Percentiles rank a stretch among this genome's conserved stretches.
phyloP scores from a whole-genome alignment of 2,888 invertebrate species.

The Lycia hirtaria region DNA sequence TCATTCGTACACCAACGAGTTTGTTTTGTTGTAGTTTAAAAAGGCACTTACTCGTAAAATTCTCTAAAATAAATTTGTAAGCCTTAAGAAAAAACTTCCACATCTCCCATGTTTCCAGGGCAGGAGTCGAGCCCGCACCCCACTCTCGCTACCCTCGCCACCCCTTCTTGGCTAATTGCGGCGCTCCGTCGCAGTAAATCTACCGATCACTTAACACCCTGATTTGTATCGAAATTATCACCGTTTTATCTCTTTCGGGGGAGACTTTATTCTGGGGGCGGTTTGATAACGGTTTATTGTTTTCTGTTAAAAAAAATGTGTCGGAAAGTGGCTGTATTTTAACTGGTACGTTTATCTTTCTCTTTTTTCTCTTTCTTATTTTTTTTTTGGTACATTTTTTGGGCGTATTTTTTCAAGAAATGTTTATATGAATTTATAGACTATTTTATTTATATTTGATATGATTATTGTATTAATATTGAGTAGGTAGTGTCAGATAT shows the following conservation, averaged over 20 bases:
- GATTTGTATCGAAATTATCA: constrained; percentile 45
- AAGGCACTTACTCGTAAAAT: too few relatives aligned
- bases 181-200: constrained; percentile 66
- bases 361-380: too few relatives aligned
- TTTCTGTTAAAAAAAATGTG: constrained; percentile 14
- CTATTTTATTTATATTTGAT: too few relatives aligned
- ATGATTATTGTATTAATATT: too few relatives aligned
- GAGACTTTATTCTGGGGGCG: constrained; percentile 15
- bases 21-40: too few relatives aligned
- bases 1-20: too few relatives aligned
- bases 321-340: neutral
- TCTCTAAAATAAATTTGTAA: neutral
- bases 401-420: too few relatives aligned
- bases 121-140: neutral
- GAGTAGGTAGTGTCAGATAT: too few relatives aligned
- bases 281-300: constrained; percentile 25
- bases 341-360: neutral
- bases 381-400: too few relatives aligned
- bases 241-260: constrained; percentile 37
- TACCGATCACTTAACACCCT: constrained; percentile 49
- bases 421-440: too few relatives aligned
- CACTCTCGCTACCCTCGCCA: constrained; percentile 50
- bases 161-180: constrained; percentile 78
- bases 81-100: neutral
- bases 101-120: neutral